Conservation (phyloP, 2,797 vertebrate genomes). For the Simalia tracyae region DNA sequence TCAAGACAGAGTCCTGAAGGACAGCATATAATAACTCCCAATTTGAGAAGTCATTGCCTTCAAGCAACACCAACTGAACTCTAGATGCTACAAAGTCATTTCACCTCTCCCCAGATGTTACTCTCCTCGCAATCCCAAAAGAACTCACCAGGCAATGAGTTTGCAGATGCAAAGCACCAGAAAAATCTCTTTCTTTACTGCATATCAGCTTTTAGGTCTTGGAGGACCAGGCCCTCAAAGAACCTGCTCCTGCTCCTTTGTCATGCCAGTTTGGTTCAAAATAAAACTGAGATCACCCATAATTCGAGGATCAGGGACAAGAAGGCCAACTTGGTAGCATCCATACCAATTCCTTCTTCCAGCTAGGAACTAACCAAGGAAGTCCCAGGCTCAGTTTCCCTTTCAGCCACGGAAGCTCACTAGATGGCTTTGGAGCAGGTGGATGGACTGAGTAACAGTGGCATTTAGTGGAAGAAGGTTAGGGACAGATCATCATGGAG, state of each 20-base stretch:
- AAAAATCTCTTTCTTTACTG: background rate
- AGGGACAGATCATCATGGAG: background rate
- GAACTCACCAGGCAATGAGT: background rate
- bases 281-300: background rate
- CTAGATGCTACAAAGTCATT: background rate
- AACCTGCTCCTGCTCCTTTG: background rate
- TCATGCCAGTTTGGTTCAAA: background rate
- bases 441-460: conserved; percentile 62
- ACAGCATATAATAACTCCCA: background rate
- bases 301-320: background rate
- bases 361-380: background rate
- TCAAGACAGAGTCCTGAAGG: background rate
- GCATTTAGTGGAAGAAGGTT: conserved; percentile 61
- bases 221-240: background rate
- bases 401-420: conserved; percentile 46
- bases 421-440: conserved; percentile 58
- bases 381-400: background rate
- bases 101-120: background rate
- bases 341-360: background rate
- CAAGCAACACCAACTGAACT: background rate
- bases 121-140: background rate
- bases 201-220: background rate
- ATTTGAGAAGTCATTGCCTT: background rate
- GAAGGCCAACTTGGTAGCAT: background rate
- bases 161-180: background rate